Evolutionary conservation across 2,797 vertebrate genomes (phyloP), one percentile per base, ranked within the genome.

Genomic region (Anguilla megastoma): DNA sequence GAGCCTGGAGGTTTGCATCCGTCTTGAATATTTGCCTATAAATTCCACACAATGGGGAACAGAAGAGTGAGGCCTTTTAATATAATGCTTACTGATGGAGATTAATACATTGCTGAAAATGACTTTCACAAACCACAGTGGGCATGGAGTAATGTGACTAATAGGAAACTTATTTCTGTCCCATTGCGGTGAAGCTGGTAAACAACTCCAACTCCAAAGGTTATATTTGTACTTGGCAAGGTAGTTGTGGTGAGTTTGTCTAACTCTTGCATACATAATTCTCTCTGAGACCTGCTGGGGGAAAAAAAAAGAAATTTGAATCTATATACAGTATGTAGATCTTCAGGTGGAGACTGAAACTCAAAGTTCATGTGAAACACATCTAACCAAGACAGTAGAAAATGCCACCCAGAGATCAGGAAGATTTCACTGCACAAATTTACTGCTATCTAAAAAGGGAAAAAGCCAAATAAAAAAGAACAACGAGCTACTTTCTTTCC

Each of bases 61-160:
- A 56, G 60, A 66, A 66, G 8, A 66, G n/a, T 24, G n/a, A 4
- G 21, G 60, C 60, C n/a, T 66, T 74, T 74, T 74, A 74, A 74
- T 74, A 6, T n/a, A 66, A 74, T 74, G n/a, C 2, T 74, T 74
- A 74, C 69, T 10, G 69, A 74, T 74, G 69, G n/a, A 74, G n/a
- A 74, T 33, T 74, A 74, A 33, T 33, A 33, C 21, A 33, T 74
- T 74, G 27, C 69, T 74, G 27, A 74, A 74, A 9, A 27, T 33
- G 30, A 74, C n/a, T n/a, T n/a, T 7, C 24, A n/a, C n/a, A 74
- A 27, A 27, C 7, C 69, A 74, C 69, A 74, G 27, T 12, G 60
- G 69, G 69, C 69, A 9, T 33, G 9, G 33, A 74, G 12, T n/a
- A 30, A 33, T 33, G 2, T 74, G 69, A 74, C 7, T 69, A 27